Base-by-base conservation (phyloP, 2,888 invertebrate species). In the Alsophila aescularia region DNA sequence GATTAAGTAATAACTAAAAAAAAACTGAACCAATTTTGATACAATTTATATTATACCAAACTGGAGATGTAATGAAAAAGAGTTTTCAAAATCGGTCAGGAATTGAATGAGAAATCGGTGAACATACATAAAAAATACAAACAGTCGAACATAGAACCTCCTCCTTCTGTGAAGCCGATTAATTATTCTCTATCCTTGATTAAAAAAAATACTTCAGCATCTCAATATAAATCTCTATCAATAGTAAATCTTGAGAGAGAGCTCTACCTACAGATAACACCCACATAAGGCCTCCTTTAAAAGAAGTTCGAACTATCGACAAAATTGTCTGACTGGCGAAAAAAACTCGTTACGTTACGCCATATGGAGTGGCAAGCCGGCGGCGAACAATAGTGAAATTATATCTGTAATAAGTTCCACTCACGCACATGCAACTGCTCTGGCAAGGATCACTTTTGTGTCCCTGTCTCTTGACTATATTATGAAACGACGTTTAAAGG, bases 321-420 rank as follows among this genome's bases (percentile, higher is more conserved):
- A 47, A 88, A 90, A 89, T 89, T 87, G 85, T 75, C 77, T 80
- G 76, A 68, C 77, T 71, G 66, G 58, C 67, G 66, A 72, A 76
- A 77, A 24, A 71, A 77, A 69, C 65, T 80, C 84, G 55, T 55
- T 51, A 89, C 87, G 90, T 89, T 90, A 90, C 90, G 83, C 90
- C 91, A 91, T 91, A 91, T 91, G 91, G 84, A 77, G 80, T 66
- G 69, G 67, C 75, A 78, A 74, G 84, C 88, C 83, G 73, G 70
- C 79, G 85, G 88, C 88, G 77, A 79, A 91, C 90, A 91, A 91
- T 90, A 85, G 90, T 81, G 83, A 75, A 90, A 91, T 91, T 91
- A 91, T 86, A 76, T 83, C 79, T 71, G 82, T 91, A 91, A 91
- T 91, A 90, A 90, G 84, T 84, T 72, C 75, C 59, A 76, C 82